A percentile compares a stretch with the other conserved stretches of the same genome.
These are phyloP conservation scores for Hyposoter didymator DNA, from an alignment of 2,888 invertebrate species.

Conservation along the genomic window DNA sequence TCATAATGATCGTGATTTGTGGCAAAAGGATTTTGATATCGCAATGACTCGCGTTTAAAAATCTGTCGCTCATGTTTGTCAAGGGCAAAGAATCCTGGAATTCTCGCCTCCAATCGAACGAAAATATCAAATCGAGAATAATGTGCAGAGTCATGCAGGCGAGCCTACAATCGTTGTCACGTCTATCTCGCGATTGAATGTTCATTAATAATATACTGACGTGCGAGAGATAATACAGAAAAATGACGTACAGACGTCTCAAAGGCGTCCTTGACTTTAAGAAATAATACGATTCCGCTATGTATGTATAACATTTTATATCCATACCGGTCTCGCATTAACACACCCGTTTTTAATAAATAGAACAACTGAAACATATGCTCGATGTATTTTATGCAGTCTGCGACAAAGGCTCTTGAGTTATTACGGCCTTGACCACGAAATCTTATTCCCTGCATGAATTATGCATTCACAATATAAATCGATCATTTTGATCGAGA, in stretches of 20 bases:
- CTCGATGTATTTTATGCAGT: constrained; percentile 26
- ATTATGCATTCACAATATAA: constrained; percentile 47
- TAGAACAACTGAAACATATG: constrained; percentile 3
- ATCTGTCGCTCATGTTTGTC: not conserved
- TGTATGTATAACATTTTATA: constrained; percentile 10
- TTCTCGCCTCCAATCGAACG: constrained; percentile 20
- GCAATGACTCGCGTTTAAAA: not conserved
- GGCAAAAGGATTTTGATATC: not conserved
- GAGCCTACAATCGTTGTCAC: constrained; percentile 40
- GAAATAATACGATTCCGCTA: constrained; percentile 48
- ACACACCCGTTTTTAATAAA: constrained; percentile 58
- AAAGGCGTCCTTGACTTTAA: constrained; percentile 57
- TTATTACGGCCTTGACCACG: constrained; percentile 47
- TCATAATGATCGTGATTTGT: not conserved
- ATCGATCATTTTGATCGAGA: constrained; percentile 32
- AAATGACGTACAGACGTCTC: not conserved
- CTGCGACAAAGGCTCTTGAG: constrained; percentile 13
- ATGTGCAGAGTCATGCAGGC: constrained; percentile 28
- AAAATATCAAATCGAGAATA: constrained; percentile 26
- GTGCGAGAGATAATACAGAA: constrained; percentile 2
- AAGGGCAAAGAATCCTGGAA: constrained; percentile 7
- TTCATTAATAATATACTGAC: constrained; percentile 52
- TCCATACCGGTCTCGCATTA: constrained; percentile 22
- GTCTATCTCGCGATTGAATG: not conserved
- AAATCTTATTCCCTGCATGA: constrained; percentile 42